Percentiles rank a stretch among this genome's conserved stretches.
Evolutionary conservation across 2,888 invertebrate species (phyloP).

Genomic region (Hetaerina titia): DNA sequence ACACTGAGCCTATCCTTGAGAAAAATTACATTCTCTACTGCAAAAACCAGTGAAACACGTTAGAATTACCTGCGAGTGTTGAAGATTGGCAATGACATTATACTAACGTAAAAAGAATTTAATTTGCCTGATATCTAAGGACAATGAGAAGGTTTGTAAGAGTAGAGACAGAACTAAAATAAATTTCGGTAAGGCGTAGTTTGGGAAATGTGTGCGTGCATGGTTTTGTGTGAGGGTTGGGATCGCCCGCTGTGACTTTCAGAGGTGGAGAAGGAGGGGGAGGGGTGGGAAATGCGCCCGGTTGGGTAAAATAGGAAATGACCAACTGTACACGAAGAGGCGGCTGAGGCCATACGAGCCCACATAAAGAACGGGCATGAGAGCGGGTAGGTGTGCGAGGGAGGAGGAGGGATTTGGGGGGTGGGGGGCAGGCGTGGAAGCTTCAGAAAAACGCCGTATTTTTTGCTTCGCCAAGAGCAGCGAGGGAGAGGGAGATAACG

Average conservation of each 20-base stretch:
- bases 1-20: too few species aligned
- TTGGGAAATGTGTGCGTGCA: too few species aligned
- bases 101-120: too few species aligned
- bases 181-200: too few species aligned
- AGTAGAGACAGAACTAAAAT: too few species aligned
- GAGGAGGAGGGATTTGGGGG: neutral
- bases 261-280: neutral
- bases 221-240: too few species aligned
- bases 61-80: too few species aligned
- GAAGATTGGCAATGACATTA: too few species aligned
- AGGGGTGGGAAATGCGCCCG: neutral
- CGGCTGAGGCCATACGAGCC: neutral
- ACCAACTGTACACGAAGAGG: slow-evolving; percentile 54
- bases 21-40: too few species aligned
- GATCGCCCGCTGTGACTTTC: too few species aligned
- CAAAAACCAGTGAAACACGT: too few species aligned
- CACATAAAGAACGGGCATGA: slow-evolving; percentile 42
- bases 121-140: neutral
- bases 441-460: slow-evolving; percentile 15
- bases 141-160: neutral
- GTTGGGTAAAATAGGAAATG: slow-evolving; percentile 55
- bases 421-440: neutral
- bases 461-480: slow-evolving; percentile 16
- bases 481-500: neutral
- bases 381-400: neutral